phyloP scores from a whole-genome alignment of 2,113 vertebrate species.

The Megalops atlanticus region DNA sequence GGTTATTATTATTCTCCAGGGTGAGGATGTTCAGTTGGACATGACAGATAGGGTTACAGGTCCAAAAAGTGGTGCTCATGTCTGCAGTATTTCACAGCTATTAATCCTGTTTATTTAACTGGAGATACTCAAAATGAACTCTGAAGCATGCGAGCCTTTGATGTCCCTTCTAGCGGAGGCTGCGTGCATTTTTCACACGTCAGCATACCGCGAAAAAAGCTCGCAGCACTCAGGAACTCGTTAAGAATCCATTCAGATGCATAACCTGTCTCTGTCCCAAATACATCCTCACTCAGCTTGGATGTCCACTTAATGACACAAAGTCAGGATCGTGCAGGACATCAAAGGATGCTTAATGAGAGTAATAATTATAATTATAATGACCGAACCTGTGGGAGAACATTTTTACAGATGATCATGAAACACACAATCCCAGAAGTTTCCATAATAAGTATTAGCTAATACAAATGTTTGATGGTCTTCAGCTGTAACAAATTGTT shows the following conservation, averaged over 20 bases:
- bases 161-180: conserved; percentile 38
- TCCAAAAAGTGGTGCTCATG: neutral
- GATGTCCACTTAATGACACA: conserved; percentile 26
- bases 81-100: conserved; percentile 26
- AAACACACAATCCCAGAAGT: neutral
- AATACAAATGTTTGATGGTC: neutral
- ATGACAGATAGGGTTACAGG: neutral
- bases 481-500: neutral
- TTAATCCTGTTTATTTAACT: conserved; percentile 40
- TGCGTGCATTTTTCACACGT: conserved; percentile 47
- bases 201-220: conserved; percentile 43
- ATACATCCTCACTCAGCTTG: neutral
- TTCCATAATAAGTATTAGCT: no score
- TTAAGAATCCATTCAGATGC: conserved; percentile 34
- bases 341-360: conserved; percentile 17
- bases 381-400: conserved; percentile 11
- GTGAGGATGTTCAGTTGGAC: neutral
- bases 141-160: conserved; percentile 31
- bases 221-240: conserved; percentile 44
- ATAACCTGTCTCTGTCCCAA: neutral
- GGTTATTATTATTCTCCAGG: no score
- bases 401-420: neutral
- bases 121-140: conserved; percentile 27
- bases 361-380: no score
- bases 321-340: conserved; percentile 16